Evolutionary conservation across 2,113 vertebrate genomes (phyloP), one percentile per base, ranked within the genome.

Genomic region (Hemicordylus capensis): DNA sequence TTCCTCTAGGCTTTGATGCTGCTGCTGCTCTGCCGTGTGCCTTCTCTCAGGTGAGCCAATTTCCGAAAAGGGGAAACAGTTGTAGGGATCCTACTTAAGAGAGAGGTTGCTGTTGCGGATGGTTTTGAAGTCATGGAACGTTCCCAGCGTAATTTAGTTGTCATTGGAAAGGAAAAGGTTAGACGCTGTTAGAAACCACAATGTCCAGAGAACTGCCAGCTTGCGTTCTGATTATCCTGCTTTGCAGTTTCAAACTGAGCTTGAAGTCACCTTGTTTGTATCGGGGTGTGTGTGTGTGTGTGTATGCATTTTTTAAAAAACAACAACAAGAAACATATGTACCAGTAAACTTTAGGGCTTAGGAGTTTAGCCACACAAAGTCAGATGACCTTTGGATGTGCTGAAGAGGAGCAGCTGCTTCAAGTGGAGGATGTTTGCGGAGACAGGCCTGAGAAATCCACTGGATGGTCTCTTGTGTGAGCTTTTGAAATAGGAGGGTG

Each of bases 81-180:
- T 63, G 14, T 54, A n/a, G 51, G 6, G 59, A n/a, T 72, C 46
- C 67, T 91, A 3, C 63, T 69, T 69, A 37, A 5, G 4, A 69
- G 28, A 69, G n/a, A 6, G 20, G 26, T 72, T 70, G n/a, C 80
- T 61, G 31, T 19, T 73, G 48, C 72, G 85, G 63, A 74, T 77
- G 67, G 88, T 17, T 69, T 75, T 89, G 81, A 84, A 75, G 14
- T 59, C 64, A 54, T 86, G 31, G 26, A 89, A 88, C 28, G 79
- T 37, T 74, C 84, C 75, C 9, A 19, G 44, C 82, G 74, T 76
- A 67, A 39, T 58, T 80, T 81, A 46, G 51, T 88, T 90, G 74
- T 69, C 81, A 34, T 88, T 37, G 17, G 26, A 63, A 24, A 11
- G 63, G 3, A 6, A 63, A 70, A 88, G 78, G n/a, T 84, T 77